phyloP scores from a whole-genome alignment of 2,797 vertebrate genomes.

The Paguma larvata region DNA sequence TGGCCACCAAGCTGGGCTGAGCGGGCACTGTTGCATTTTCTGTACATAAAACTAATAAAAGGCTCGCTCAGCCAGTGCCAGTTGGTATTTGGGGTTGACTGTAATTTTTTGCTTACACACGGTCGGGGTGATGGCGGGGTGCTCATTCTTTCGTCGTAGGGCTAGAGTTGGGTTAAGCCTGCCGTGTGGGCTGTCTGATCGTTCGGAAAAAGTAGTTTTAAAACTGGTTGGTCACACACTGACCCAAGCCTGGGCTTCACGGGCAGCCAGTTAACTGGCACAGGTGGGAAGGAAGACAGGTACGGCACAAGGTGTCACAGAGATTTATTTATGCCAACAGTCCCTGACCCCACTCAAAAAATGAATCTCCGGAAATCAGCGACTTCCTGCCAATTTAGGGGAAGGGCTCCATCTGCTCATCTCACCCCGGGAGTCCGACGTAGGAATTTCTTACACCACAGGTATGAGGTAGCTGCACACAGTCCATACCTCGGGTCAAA shows the following conservation, averaged over 20 bases:
- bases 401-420: fast-evolving
- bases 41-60: constrained; percentile 92
- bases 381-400: background rate
- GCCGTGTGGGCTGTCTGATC: too few species aligned
- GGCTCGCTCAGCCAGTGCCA: fast-evolving
- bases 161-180: background rate
- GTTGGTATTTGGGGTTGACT: fast-evolving
- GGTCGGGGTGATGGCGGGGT: fast-evolving
- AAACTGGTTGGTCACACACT: background rate
- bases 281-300: too few species aligned
- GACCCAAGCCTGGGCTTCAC: background rate
- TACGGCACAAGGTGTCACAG: fast-evolving
- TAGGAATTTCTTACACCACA: constrained; percentile 96
- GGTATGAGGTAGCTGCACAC: constrained; percentile 93
- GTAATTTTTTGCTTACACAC: too few species aligned
- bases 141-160: fast-evolving
- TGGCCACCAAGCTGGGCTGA: constrained; percentile 98
- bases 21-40: constrained; percentile 66
- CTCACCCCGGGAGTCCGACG: constrained; percentile 66
- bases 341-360: fast-evolving
- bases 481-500: constrained; percentile 92
- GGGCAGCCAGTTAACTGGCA: fast-evolving
- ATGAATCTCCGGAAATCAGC: fast-evolving
- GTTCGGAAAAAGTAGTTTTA: background rate
- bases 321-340: background rate